A percentile compares a stretch with the other conserved stretches of the same genome.
Conservation (phyloP, 2,113 vertebrate species). For the Gadus chalcogrammus region DNA sequence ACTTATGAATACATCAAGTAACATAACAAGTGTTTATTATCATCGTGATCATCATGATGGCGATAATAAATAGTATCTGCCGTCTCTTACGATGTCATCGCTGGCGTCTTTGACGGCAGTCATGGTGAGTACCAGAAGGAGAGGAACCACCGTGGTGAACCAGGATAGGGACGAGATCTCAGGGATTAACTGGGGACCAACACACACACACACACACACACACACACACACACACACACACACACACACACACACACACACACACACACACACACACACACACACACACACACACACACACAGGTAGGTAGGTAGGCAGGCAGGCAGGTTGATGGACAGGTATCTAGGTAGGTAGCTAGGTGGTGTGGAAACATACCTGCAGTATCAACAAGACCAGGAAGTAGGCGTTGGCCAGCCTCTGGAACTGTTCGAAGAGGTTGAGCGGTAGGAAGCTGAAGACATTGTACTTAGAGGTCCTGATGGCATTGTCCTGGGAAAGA, state of each 20-base stretch:
- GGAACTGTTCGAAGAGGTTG: conserved; percentile 95
- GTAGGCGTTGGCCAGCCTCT: conserved; percentile 92
- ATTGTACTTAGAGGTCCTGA: conserved; percentile 93
- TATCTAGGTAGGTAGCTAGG: no score
- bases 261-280: conserved; percentile 4
- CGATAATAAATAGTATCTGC: no score
- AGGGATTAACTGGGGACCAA: conserved; percentile 82
- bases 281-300: conserved; percentile 5
- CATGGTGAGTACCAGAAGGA: conserved; percentile 84
- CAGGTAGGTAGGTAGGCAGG: background rate
- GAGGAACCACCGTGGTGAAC: conserved; percentile 90
- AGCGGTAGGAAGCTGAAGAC: conserved; percentile 88
- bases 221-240: conserved; percentile 8
- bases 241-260: conserved; percentile 10
- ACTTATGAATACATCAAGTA: no score
- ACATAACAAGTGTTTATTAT: no score
- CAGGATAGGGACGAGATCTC: conserved; percentile 88
- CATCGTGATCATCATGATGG: no score
- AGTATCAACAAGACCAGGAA: conserved; percentile 87
- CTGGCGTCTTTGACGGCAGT: conserved; percentile 88
- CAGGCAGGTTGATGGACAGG: no score
- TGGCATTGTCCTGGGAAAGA: conserved; percentile 80
- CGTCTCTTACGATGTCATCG: conserved; percentile 84
- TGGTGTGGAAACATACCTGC: conserved; percentile 72
- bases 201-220: conserved; percentile 30